phyloP scores from a whole-genome alignment of 2,797 vertebrate species.

The Aselliscus stoliczkanus region DNA sequence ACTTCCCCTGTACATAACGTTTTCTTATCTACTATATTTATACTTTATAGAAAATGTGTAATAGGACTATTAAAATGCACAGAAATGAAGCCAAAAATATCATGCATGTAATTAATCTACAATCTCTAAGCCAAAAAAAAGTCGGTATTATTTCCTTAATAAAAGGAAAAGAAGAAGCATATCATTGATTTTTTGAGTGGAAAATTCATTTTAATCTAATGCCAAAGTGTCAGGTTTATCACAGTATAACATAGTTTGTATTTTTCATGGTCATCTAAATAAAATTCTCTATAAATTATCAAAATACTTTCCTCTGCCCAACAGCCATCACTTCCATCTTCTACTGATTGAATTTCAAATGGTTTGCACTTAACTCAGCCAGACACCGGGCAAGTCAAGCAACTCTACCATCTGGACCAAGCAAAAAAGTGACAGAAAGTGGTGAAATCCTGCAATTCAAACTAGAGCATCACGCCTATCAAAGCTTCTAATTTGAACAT shows the following conservation, averaged over 20 bases:
- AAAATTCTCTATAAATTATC: conserved; percentile 59
- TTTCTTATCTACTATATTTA: conserved; percentile 56
- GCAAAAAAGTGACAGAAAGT: background rate
- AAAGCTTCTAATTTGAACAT: background rate
- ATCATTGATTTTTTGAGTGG: conserved; percentile 62
- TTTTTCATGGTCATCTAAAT: conserved; percentile 63
- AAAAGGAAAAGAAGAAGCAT: conserved; percentile 49
- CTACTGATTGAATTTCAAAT: conserved; percentile 55
- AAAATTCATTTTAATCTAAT: conserved; percentile 69
- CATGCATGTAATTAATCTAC: conserved; percentile 66
- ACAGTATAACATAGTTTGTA: conserved; percentile 35
- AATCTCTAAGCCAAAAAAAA: conserved; percentile 48
- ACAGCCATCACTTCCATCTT: conserved; percentile 6
- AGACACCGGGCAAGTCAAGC: conserved; percentile 7
- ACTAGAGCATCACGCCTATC: background rate
- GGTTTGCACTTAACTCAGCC: conserved; percentile 17
- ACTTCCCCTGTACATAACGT: background rate
- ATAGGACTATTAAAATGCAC: conserved; percentile 61
- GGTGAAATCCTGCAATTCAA: background rate
- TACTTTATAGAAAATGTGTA: conserved; percentile 46
- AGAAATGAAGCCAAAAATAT: conserved; percentile 57
- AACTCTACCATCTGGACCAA: conserved; percentile 4
- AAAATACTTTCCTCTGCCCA: conserved; percentile 31
- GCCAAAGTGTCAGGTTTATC: conserved; percentile 58
- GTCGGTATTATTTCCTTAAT: conserved; percentile 44